Base-by-base conservation (phyloP, 2,888 invertebrate genomes). In the Tenthredo livida region DNA sequence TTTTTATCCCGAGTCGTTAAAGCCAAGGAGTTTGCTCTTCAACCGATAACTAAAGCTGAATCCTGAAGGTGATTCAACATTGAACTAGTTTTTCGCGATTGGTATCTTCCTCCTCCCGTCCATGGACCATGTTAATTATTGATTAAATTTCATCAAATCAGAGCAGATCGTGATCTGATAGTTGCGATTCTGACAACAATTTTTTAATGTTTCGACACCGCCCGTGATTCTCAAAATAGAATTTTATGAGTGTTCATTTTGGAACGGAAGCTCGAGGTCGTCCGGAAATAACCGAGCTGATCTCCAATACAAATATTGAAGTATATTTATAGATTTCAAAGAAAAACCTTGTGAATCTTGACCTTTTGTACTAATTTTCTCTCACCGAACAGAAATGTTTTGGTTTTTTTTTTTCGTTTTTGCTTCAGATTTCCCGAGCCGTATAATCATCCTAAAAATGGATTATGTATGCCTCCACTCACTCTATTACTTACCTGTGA, bases 211-310 rank as follows among this genome's bases (percentile, higher is more conserved):
- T 80, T 12, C 12, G 37, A 70, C 2, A 25, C n/a, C 40, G 21
- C 29, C n/a, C 37, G 21, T 40, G 40, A 0, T 21, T 80, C 7
- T 50, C 7, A 50, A 61, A 80, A 80, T 80, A 80, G 80, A 61
- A 80, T 58, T 80, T 80, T 25, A 61, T 61, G 21, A 40, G n/a
- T 58, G 40, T 80, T 61, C 80, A 61, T 80, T 80, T 80, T 80
- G 61, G 80, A 80, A 80, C 80, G 21, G 40, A 33, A 80, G 50
- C 80, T n/a, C 80, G 80, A 80, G 58, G 61, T 21, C 61, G 6
- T 80, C 61, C 61, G 50, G 21, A 61, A 80, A 80, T 80, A 80
- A 80, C 80, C 37, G 21, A 21, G 3, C 61, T 40, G 37, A 80
- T 80, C 61, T 80, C 61, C 58, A 50, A 61, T 61, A 80, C 25